phyloP scores from a whole-genome alignment of 2,888 invertebrate genomes.

The Pandemis cinnamomeana region DNA sequence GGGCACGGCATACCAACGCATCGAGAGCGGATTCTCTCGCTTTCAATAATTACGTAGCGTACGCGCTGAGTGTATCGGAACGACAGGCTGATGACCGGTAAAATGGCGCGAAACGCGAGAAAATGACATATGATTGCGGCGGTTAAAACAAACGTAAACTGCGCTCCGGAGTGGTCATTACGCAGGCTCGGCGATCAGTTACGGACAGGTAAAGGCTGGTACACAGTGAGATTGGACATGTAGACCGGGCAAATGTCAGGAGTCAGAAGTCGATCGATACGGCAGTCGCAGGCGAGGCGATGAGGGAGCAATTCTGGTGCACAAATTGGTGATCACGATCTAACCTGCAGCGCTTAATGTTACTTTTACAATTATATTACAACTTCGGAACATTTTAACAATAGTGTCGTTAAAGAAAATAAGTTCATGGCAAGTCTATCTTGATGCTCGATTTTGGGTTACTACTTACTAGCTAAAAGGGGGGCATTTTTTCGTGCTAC shows the following conservation, averaged over 20 bases:
- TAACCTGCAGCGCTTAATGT: background rate
- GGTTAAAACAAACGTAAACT: conserved; percentile 72
- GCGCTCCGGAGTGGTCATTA: conserved; percentile 59
- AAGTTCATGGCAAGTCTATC: no score
- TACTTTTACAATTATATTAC: conserved; percentile 1
- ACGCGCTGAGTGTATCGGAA: conserved; percentile 57
- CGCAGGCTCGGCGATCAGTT: conserved; percentile 52
- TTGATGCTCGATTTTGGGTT: no score
- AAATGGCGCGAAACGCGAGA: conserved; percentile 71
- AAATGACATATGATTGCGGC: conserved; percentile 76
- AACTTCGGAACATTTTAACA: background rate
- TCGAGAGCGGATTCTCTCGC: conserved; percentile 60
- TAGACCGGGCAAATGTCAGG: conserved; percentile 47
- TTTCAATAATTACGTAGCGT: conserved; percentile 64
- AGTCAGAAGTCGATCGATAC: conserved; percentile 46
- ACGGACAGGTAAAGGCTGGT: conserved; percentile 49
- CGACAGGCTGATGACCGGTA: conserved; percentile 61
- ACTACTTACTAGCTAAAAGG: no score
- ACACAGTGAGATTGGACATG: conserved; percentile 51
- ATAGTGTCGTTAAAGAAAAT: background rate
- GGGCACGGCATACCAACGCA: conserved; percentile 51
- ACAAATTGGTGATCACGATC: conserved; percentile 40
- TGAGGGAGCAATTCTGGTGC: conserved; percentile 35
- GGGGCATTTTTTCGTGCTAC: no score
- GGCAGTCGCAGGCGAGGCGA: conserved; percentile 30